Evolutionary conservation across 1,140 invertebrate species (phyloP).

Genomic region (Colletes gigas): DNA sequence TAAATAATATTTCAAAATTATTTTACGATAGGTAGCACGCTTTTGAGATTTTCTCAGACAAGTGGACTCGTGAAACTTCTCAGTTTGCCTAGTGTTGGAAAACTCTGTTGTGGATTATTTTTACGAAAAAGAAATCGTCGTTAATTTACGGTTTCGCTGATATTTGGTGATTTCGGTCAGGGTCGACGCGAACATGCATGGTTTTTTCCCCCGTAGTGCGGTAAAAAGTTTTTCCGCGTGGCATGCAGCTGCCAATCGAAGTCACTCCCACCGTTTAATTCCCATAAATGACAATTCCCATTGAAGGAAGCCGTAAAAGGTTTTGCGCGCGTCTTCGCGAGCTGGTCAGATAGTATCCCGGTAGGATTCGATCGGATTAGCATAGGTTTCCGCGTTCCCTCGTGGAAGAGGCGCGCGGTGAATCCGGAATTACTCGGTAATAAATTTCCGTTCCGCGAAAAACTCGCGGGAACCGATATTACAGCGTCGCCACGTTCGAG

Average conservation of each 20-base stretch:
- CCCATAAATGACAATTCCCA: slow-evolving; percentile 47
- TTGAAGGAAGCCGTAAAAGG: slow-evolving; percentile 32
- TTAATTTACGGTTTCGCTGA: no score
- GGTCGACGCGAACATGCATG: neutral
- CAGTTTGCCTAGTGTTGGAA: no score
- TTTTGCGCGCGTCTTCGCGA: slow-evolving; percentile 14
- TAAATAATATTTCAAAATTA: no score
- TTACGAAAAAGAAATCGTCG: no score
- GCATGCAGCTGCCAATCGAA: neutral
- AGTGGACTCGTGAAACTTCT: no score
- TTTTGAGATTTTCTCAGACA: no score
- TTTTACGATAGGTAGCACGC: no score
- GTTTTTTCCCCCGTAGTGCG: neutral
- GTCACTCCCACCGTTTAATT: slow-evolving; percentile 17
- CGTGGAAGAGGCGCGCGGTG: slow-evolving; percentile 12
- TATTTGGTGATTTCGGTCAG: neutral
- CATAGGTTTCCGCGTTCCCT: slow-evolving; percentile 44
- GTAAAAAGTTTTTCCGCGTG: neutral
- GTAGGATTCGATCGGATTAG: slow-evolving; percentile 46
- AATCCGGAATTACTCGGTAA: slow-evolving; percentile 30
- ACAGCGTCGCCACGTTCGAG: neutral
- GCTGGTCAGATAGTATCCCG: slow-evolving; percentile 16
- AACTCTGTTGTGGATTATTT: no score
- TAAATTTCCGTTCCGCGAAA: slow-evolving; percentile 15
- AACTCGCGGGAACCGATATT: neutral